Evolutionary conservation across 2,113 vertebrate genomes (phyloP).

Genomic region (Barbus barbus): DNA sequence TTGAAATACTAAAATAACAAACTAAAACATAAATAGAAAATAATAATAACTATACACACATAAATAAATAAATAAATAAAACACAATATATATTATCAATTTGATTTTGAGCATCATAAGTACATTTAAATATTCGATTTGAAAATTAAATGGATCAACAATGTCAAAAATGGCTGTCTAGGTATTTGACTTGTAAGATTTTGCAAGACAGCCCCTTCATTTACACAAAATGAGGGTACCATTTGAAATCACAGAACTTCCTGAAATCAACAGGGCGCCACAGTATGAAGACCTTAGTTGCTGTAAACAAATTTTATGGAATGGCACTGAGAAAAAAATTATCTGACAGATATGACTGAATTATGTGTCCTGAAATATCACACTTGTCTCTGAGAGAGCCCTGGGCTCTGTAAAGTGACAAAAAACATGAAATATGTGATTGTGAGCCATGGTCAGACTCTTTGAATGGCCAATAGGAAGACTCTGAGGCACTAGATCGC

Average conservation of each 20-base stretch:
- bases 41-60: too few relatives aligned
- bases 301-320: not conserved
- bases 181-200: not conserved
- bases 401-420: not conserved
- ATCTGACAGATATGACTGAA: not conserved
- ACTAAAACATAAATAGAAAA: not conserved
- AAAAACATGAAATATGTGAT: not conserved
- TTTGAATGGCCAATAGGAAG: not conserved
- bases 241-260: not conserved
- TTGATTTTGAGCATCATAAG: not conserved
- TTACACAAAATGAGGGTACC: not conserved
- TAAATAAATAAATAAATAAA: not conserved
- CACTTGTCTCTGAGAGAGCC: not conserved
- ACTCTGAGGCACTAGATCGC: not conserved
- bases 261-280: not conserved
- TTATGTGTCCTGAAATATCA: conserved; percentile 7
- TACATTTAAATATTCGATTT: not conserved
- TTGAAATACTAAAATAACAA: not conserved
- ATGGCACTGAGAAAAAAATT: not conserved
- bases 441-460: not conserved
- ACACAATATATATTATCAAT: too few relatives aligned
- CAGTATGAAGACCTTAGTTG: not conserved
- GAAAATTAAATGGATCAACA: too few relatives aligned
- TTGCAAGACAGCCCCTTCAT: not conserved
- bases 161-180: not conserved